Evolutionary conservation across 2,113 vertebrate species (phyloP).

Genomic region (Sphyrna mokarran): DNA sequence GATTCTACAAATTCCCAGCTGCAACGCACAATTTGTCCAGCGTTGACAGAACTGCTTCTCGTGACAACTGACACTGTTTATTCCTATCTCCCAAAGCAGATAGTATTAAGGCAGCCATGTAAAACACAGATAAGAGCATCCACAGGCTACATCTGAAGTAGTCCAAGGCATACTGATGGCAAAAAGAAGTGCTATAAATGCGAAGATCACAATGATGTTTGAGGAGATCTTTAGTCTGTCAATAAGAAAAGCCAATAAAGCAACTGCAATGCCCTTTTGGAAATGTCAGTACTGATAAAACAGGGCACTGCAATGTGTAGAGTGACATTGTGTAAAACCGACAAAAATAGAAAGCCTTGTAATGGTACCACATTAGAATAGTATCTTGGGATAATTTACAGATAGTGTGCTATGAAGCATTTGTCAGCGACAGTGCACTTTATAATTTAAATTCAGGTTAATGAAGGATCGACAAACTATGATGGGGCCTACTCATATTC

Average conservation of each 20-base stretch:
- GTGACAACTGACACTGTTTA: neutral
- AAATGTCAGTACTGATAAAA: neutral
- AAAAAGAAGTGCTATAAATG: neutral
- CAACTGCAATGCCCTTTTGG: neutral
- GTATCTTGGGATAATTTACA: neutral
- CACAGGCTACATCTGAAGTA: neutral
- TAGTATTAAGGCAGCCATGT: neutral
- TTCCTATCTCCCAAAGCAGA: neutral
- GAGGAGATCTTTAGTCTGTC: neutral
- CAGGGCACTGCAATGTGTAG: no score
- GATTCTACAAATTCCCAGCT: neutral
- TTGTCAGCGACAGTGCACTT: neutral
- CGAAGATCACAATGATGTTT: neutral
- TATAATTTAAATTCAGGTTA: neutral
- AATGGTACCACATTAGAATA: neutral
- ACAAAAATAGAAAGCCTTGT: neutral
- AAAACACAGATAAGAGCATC: neutral
- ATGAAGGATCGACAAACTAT: neutral
- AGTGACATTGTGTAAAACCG: neutral
- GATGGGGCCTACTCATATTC: neutral
- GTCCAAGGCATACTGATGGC: no score
- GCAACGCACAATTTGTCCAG: neutral
- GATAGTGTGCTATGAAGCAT: neutral
- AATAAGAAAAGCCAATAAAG: slow-evolving; percentile 19
- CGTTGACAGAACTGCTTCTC: neutral